These are phyloP conservation scores for Myxocyprinus asiaticus DNA, from an alignment of 2,113 vertebrate species.

Conservation along the genomic window DNA sequence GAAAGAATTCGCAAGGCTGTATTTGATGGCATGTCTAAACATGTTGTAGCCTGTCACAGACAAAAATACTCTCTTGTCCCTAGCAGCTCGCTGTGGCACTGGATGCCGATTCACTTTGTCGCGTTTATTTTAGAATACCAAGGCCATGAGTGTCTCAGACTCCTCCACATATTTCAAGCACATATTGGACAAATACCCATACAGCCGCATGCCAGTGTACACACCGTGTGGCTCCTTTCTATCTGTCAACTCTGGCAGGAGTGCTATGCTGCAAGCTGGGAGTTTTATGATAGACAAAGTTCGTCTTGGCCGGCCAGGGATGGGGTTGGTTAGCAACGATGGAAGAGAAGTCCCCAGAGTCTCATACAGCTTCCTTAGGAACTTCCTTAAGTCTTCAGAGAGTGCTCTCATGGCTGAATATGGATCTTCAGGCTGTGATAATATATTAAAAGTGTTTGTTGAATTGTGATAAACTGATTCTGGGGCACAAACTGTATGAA, in stretches of 20 bases:
- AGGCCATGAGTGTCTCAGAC: constrained; percentile 48
- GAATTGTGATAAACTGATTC: too few relatives aligned
- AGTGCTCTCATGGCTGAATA: too few relatives aligned
- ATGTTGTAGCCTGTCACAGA: not conserved
- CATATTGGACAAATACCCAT: constrained; percentile 53
- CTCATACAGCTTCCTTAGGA: constrained; percentile 9
- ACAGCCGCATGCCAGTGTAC: constrained; percentile 47
- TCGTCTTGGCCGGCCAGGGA: not conserved
- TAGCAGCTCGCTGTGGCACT: not conserved
- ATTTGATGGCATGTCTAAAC: not conserved
- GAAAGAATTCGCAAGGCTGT: not conserved
- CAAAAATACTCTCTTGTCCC: not conserved
- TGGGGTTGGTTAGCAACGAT: not conserved
- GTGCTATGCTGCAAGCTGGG: constrained; percentile 1
- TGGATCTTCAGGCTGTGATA: too few relatives aligned
- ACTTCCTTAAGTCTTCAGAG: too few relatives aligned
- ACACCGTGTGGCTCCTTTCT: constrained; percentile 30
- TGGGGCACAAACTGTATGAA: too few relatives aligned
- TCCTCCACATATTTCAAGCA: constrained; percentile 52
- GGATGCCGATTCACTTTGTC: not conserved
- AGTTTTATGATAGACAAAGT: constrained; percentile 40
- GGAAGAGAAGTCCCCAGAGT: not conserved
- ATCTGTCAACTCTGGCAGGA: constrained; percentile 26
- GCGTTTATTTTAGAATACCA: constrained; percentile 57
- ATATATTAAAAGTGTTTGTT: too few relatives aligned